Evolutionary conservation across 2,113 vertebrate species (phyloP), one percentile per base, ranked within the genome.

Genomic region (Aviceda subcristata): DNA sequence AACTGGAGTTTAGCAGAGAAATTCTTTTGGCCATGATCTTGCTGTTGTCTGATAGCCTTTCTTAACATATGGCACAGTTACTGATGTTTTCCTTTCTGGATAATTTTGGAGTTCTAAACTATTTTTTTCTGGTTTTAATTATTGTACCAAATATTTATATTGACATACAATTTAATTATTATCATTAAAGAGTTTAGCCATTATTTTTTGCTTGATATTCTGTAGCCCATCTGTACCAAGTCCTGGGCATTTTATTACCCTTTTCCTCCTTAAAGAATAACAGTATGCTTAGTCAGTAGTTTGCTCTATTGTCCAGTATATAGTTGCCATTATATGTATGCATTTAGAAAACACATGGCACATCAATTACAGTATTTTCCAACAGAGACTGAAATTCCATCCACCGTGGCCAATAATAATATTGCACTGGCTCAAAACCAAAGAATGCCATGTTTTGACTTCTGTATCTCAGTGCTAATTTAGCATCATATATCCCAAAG

Each of bases 351-450:
- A 96, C 85, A 88, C 64, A 92, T 74, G 90, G 68, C 82, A 80
- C 83, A 84, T 92, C 85, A 96, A 76, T 97, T 94, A 93, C 90
- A 97, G 85, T 97, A 90, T 95, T 96, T 97, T 97, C 97, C 50
- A 90, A 92, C 78, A 97, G 91, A 97, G 91, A 81, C 82, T 94
- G 91, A 95, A 96, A 97, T 98, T 98, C 97, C 97, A 92, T 97
- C 91, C 83, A 18, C 71, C 6, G 15, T 63, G 90, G 98, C 98
- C 98, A 98, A 97, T 96, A 97, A 97, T 94, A 98, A 98, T 97
- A 98, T 39, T 88, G 14, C 68, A 46, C 95, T 98, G 98, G 97
- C 96, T 74, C 51, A 89, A 77, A 90, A 83, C 93, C 98, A 98
- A 97, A 92, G 88, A 97, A 97, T 98, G 96, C 94, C 96, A 95